These are phyloP conservation scores for Trachelus tabidus DNA, from an alignment of 2,888 invertebrate species.

Conservation along the genomic window DNA sequence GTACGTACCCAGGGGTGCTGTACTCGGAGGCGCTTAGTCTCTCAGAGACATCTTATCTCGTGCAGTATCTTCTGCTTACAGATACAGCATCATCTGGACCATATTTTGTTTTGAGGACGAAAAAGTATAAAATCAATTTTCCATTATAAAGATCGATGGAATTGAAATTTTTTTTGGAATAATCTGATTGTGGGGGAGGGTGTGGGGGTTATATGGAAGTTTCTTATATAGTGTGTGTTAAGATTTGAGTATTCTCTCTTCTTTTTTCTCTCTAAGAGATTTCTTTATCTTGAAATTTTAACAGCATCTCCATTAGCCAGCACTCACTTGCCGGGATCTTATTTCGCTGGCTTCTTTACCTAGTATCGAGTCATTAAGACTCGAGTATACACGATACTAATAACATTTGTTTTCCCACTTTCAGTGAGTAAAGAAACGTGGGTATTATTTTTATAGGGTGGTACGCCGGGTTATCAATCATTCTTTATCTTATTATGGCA, in stretches of 20 bases:
- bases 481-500: not conserved
- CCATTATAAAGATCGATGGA: constrained; percentile 5
- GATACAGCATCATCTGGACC: constrained; percentile 32
- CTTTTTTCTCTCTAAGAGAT: too few relatives aligned
- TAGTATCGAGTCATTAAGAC: not conserved
- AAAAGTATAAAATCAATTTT: not conserved
- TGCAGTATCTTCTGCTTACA: constrained; percentile 44
- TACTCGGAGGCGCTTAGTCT: not conserved
- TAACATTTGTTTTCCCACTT: not conserved
- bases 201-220: too few relatives aligned
- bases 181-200: not conserved
- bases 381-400: not conserved
- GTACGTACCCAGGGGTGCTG: not conserved
- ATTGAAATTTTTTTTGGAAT: not conserved
- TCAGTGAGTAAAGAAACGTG: too few relatives aligned
- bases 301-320: too few relatives aligned
- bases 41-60: not conserved
- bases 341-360: too few relatives aligned
- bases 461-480: not conserved
- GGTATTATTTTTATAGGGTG: too few relatives aligned
- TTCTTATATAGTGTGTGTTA: not conserved
- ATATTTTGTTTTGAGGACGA: constrained; percentile 11
- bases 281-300: too few relatives aligned
- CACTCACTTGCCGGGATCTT: too few relatives aligned
- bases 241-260: too few relatives aligned